Evolutionary conservation across 2,113 vertebrate genomes (phyloP).

Genomic region (Glaucidium brasilianum): DNA sequence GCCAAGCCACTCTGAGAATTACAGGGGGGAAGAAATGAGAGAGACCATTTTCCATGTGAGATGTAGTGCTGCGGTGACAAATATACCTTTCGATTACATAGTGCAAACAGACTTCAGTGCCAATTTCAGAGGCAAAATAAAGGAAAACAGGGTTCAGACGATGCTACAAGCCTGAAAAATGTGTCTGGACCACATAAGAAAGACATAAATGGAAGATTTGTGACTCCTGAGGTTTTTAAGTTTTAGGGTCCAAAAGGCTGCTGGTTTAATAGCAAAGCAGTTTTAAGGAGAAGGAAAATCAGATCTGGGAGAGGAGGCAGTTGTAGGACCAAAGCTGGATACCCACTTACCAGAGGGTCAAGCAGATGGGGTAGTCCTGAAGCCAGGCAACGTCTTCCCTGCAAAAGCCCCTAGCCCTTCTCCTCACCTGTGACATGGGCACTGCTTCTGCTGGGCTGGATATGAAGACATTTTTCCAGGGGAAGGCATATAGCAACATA

Average conservation of each 20-base stretch:
- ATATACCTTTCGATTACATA: constrained; percentile 39
- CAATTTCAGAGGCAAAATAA: constrained; percentile 40
- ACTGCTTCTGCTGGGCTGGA: neutral
- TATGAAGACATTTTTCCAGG: neutral
- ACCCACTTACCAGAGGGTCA: neutral
- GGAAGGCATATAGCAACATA: neutral
- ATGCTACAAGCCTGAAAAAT: constrained; percentile 58
- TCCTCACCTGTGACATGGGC: neutral
- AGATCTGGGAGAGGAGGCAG: neutral
- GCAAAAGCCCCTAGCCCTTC: neutral
- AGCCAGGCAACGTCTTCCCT: neutral
- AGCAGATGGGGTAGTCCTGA: neutral
- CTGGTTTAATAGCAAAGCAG: neutral
- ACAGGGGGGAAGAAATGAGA: constrained; percentile 50
- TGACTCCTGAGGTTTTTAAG: constrained; percentile 20
- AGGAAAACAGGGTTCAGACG: constrained; percentile 49
- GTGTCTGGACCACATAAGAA: constrained; percentile 58
- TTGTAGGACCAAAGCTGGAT: neutral
- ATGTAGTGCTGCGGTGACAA: neutral
- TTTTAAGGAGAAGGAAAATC: neutral
- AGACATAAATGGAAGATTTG: constrained; percentile 28
- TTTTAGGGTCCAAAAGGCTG: neutral
- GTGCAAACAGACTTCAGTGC: constrained; percentile 16
- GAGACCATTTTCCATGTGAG: constrained; percentile 7
- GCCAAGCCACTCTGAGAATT: constrained; percentile 25